These are phyloP conservation scores for Agapostemon virescens DNA, from an alignment of 2,888 invertebrate genomes.

Conservation along the genomic window DNA sequence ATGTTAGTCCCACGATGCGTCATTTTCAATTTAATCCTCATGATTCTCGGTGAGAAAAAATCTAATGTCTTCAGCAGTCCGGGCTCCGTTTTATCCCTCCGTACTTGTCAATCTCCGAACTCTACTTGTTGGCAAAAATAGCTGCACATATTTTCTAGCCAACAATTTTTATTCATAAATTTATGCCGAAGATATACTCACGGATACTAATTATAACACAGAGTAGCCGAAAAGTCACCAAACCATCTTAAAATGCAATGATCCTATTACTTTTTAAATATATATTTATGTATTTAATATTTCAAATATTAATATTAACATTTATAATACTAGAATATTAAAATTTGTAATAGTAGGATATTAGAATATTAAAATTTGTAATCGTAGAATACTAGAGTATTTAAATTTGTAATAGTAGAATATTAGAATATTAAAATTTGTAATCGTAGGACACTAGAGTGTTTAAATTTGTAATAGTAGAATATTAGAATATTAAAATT, in stretches of 20 bases:
- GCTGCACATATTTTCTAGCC: background rate
- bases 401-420: no score
- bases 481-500: no score
- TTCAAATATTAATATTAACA: no score
- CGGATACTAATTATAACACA: background rate
- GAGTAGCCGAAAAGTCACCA: background rate
- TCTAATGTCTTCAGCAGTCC: background rate
- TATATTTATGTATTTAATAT: no score
- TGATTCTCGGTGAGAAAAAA: background rate
- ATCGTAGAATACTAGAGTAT: no score
- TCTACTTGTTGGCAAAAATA: background rate
- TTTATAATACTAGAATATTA: no score
- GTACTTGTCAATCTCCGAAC: background rate
- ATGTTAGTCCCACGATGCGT: conserved; percentile 4
- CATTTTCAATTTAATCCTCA: conserved; percentile 8
- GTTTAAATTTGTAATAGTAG: no score
- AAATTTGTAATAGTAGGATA: no score
- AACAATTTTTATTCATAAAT: background rate
- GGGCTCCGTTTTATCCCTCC: background rate
- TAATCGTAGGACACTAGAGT: no score
- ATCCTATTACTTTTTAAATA: background rate
- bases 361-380: no score
- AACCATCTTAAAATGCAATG: background rate
- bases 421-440: no score
- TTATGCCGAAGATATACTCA: background rate